Evolutionary conservation across 2,797 vertebrate genomes (phyloP).

Genomic region (Mus caroli): DNA sequence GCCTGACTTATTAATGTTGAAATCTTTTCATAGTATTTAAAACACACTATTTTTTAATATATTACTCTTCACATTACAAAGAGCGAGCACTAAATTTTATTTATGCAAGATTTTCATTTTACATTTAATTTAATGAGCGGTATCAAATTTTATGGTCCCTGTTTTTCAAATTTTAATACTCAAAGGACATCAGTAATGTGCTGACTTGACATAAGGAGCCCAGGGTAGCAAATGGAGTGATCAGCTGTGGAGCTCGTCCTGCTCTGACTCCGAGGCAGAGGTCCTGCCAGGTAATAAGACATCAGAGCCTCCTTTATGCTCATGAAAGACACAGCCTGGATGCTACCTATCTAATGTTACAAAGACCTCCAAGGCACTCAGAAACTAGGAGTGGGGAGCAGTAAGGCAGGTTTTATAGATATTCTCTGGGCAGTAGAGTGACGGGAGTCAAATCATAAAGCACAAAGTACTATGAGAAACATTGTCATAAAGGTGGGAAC

Average conservation of each 20-base stretch:
- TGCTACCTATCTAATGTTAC: background rate
- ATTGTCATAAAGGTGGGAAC: too few relatives aligned
- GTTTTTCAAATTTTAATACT: constrained; percentile 79
- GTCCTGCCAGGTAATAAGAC: constrained; percentile 60
- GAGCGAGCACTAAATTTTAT: constrained; percentile 78
- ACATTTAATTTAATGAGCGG: constrained; percentile 80
- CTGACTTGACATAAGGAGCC: constrained; percentile 70
- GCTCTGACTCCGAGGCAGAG: constrained; percentile 25
- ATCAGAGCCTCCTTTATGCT: constrained; percentile 15
- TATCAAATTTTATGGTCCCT: constrained; percentile 79
- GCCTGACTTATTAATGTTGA: background rate
- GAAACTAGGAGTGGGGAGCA: background rate
- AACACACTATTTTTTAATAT: constrained; percentile 66
- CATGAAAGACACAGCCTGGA: constrained; percentile 1
- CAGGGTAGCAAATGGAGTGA: background rate
- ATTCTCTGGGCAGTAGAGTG: background rate
- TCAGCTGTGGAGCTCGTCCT: background rate
- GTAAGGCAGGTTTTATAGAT: constrained; percentile 58
- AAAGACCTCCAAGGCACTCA: constrained; percentile 24
- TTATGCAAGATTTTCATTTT: constrained; percentile 80
- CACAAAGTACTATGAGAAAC: background rate
- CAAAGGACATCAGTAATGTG: constrained; percentile 57
- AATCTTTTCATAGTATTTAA: constrained; percentile 48
- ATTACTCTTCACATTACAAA: constrained; percentile 70
- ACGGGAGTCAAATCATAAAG: background rate